Base-by-base conservation (phyloP, 1,140 invertebrate genomes). In the Stegodyphus dumicola region DNA sequence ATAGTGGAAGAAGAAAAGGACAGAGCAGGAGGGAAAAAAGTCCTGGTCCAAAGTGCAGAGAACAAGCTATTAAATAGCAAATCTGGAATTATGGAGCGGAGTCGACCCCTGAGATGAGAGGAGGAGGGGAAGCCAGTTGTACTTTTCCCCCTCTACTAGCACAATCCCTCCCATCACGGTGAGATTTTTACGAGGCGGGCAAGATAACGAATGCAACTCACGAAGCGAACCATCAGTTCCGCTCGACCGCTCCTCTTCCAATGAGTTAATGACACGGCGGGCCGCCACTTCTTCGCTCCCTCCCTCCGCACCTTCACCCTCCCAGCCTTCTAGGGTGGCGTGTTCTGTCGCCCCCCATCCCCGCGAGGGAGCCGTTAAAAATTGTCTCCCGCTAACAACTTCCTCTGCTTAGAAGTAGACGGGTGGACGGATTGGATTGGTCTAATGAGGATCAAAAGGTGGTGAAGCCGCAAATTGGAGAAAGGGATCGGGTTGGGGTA, bases 381-480 rank as follows among this genome's bases (percentile, higher is more conserved):
- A 85, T 85, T 77, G 79, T 81, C 79, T 81, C 56, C 79, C 54
- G 81, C 81, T 85, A 85, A 85, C 81, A 85, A 85, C 81, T 85
- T 85, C 81, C 81, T 85, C 52, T 65, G 67, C 17, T 17, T 33
- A 3, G 33, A 33, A 33, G 33, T 33, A 33, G 33, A 33, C 33
- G 33, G 33, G 33, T 33, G 77, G 52, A 33, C 17, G 80, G 80
- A 75, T 75, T 71, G 78, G 67, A 79, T 69, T 18, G 17, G 60
- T 76, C 81, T 85, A 85, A 85, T 85, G 81, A 85, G 81, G 81
- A 85, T 85, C 81, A 85, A 85, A 77, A 85, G 81, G 81, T 85
- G 81, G 74, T 49, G 74, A 85, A 69, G 81, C 81, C 81, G 81
- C 81, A 85, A 85, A 85, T 85, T 85, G 73, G 74, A 77, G 74